Conservation (phyloP, 2,797 vertebrate genomes). For the Anguilla pacifica region DNA sequence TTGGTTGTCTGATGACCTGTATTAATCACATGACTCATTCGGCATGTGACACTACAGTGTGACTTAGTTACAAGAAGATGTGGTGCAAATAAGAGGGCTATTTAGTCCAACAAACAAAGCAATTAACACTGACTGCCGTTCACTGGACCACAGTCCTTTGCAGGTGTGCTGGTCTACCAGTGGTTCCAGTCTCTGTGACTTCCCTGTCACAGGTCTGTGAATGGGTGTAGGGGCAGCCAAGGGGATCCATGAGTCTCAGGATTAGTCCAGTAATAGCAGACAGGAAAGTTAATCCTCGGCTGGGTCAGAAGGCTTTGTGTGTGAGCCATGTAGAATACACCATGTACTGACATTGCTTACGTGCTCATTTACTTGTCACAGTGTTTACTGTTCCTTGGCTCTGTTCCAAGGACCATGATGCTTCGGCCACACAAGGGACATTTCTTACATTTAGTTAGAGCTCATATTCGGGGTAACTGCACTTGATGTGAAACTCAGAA, state of each 20-base stretch:
- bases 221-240: neutral
- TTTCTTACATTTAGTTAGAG: neutral
- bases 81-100: neutral
- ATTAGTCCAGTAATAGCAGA: conserved; percentile 21
- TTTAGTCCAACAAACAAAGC: neutral
- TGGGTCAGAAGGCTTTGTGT: conserved; percentile 23
- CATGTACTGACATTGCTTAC: neutral
- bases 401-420: neutral
- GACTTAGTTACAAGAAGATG: conserved; percentile 1
- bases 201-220: neutral
- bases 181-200: neutral
- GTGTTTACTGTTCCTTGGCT: neutral
- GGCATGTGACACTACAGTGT: neutral
- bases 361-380: neutral
- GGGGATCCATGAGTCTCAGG: neutral
- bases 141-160: neutral
- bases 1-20: neutral
- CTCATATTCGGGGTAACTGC: neutral
- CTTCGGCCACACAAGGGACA: neutral
- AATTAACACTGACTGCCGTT: neutral
- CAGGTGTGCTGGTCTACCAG: neutral
- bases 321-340: conserved; percentile 13
- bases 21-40: neutral
- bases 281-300: conserved; percentile 11
- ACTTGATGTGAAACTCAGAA: neutral